Conservation (phyloP, 2,113 vertebrate genomes). For the Myiozetetes cayanensis region DNA sequence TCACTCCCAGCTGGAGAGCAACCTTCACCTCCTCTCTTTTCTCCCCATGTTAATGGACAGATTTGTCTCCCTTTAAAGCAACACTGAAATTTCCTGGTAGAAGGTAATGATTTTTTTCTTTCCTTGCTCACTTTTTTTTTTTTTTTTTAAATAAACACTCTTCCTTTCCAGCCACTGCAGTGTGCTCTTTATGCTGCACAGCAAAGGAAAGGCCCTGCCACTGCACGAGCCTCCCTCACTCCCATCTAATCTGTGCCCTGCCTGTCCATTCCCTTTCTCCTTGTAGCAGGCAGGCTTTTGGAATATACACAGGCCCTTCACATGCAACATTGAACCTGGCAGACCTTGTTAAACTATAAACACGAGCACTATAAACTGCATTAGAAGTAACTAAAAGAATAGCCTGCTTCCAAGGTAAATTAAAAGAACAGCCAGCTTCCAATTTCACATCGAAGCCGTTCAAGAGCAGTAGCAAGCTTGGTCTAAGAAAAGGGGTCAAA, state of each 20-base stretch:
- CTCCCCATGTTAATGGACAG: background rate
- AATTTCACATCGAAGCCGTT: background rate
- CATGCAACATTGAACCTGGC: background rate
- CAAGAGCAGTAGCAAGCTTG: background rate
- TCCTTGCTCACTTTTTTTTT: background rate
- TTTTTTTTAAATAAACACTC: background rate
- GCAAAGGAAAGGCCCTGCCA: background rate
- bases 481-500: background rate
- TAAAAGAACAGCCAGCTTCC: background rate
- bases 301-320: background rate
- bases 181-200: rapidly evolving
- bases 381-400: background rate
- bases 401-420: background rate
- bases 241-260: background rate
- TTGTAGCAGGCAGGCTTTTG: background rate
- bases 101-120: background rate
- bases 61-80: background rate
- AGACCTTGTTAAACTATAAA: background rate
- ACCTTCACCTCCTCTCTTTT: background rate
- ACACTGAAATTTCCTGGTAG: background rate
- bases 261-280: background rate
- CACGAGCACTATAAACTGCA: background rate
- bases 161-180: background rate
- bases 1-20: background rate
- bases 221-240: background rate